Conservation (phyloP, 2,888 invertebrate genomes). For the Camptogramma bilineatum region DNA sequence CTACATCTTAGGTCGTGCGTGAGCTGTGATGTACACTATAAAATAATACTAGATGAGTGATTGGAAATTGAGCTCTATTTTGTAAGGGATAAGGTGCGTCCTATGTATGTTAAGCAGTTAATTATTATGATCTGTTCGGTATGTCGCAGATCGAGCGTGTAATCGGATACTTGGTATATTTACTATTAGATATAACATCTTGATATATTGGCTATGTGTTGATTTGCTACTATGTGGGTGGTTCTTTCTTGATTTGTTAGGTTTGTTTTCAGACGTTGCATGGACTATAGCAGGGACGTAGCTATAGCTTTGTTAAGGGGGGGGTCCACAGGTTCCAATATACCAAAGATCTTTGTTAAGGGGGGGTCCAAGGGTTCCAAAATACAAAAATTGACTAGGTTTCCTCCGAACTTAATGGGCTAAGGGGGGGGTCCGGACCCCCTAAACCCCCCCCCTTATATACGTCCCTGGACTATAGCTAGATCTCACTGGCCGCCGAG, state of each 20-base stretch:
- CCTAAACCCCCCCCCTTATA: no score
- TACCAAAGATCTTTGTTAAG: no score
- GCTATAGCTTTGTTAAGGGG: no score
- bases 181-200: constrained; percentile 20
- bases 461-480: no score
- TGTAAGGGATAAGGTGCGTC: not conserved
- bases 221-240: constrained; percentile 1
- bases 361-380: no score
- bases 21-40: not conserved
- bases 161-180: constrained; percentile 41
- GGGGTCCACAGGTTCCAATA: no score
- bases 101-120: constrained; percentile 61
- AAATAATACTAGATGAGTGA: not conserved
- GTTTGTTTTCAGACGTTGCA: no score
- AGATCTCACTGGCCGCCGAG: no score
- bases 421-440: no score
- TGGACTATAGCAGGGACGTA: no score
- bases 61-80: constrained; percentile 15
- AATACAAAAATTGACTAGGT: no score
- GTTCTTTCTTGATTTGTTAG: not conserved
- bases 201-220: not conserved
- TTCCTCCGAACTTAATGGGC: no score
- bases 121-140: constrained; percentile 67
- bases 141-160: constrained; percentile 47
- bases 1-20: constrained; percentile 9